These are phyloP conservation scores for Columbina picui DNA, from an alignment of 2,113 vertebrate species.

Conservation along the genomic window DNA sequence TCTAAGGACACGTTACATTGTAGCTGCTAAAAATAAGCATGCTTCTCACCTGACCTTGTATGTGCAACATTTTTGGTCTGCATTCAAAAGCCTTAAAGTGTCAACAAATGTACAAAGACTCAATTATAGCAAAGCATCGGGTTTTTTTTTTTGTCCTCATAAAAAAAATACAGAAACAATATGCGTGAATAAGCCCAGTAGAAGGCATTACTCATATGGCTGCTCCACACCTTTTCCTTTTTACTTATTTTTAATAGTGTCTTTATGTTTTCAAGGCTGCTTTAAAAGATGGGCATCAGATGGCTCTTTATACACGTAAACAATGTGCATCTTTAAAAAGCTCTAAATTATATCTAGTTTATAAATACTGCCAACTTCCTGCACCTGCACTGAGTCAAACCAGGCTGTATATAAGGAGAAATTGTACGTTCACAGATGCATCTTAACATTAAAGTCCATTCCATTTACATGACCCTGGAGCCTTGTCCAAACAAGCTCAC, in stretches of 20 bases:
- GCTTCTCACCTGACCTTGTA: slow-evolving; percentile 33
- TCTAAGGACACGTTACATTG: accelerated
- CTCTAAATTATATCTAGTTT: background rate
- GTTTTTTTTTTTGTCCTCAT: background rate
- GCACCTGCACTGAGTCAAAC: slow-evolving; percentile 30
- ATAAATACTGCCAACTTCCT: background rate
- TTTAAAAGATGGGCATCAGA: background rate
- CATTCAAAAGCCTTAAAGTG: background rate
- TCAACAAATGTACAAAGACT: background rate
- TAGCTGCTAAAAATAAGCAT: background rate
- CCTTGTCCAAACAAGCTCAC: slow-evolving; percentile 76
- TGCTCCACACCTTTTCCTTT: background rate
- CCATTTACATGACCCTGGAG: slow-evolving; percentile 76
- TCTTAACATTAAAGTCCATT: slow-evolving; percentile 70
- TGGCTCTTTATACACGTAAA: background rate
- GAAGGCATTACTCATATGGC: background rate
- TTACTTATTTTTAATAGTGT: background rate
- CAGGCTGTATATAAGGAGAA: background rate
- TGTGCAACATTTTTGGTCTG: background rate
- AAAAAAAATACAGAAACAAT: background rate
- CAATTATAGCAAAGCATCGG: background rate
- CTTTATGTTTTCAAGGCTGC: background rate
- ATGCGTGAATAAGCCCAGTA: background rate
- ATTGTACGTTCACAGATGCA: slow-evolving; percentile 47
- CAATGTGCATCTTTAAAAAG: background rate